These are phyloP conservation scores for Epinotia demarniana DNA, from an alignment of 2,888 invertebrate species.

Conservation along the genomic window DNA sequence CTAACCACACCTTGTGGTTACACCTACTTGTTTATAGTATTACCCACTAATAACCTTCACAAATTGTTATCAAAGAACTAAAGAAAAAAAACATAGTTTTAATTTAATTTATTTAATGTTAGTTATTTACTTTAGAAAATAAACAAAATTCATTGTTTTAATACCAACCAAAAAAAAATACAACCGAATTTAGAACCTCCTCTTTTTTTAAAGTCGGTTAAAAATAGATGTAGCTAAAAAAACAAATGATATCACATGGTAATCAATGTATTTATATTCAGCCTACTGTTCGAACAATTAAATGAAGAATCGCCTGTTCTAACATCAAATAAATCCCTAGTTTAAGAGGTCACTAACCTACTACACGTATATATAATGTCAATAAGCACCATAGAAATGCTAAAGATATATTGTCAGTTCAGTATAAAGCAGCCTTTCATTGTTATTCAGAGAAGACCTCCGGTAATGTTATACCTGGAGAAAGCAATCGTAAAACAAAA, in stretches of 20 bases:
- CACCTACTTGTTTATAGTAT: slow-evolving; percentile 12
- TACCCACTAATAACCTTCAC: not conserved
- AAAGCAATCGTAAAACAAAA: slow-evolving; percentile 36
- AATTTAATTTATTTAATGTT: too few relatives aligned
- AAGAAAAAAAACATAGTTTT: too few relatives aligned
- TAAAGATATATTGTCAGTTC: slow-evolving; percentile 36
- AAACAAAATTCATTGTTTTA: too few relatives aligned
- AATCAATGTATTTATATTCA: too few relatives aligned
- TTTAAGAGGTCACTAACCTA: slow-evolving; percentile 15
- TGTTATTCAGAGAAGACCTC: slow-evolving; percentile 22
- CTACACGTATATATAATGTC: too few relatives aligned
- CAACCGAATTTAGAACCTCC: too few relatives aligned
- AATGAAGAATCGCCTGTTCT: not conserved
- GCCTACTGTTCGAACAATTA: not conserved
- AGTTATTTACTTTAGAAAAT: too few relatives aligned
- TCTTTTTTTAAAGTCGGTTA: too few relatives aligned
- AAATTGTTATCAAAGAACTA: not conserved
- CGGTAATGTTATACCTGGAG: slow-evolving; percentile 9
- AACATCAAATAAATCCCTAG: not conserved
- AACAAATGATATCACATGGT: not conserved
- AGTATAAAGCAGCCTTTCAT: slow-evolving; percentile 16
- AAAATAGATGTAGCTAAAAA: not conserved
- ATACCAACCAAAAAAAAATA: too few relatives aligned
- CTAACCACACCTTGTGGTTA: slow-evolving; percentile 24
- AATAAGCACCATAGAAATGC: slow-evolving; percentile 13